Conservation (phyloP, 2,797 vertebrate species). For the Cephalopachus bancanus region DNA sequence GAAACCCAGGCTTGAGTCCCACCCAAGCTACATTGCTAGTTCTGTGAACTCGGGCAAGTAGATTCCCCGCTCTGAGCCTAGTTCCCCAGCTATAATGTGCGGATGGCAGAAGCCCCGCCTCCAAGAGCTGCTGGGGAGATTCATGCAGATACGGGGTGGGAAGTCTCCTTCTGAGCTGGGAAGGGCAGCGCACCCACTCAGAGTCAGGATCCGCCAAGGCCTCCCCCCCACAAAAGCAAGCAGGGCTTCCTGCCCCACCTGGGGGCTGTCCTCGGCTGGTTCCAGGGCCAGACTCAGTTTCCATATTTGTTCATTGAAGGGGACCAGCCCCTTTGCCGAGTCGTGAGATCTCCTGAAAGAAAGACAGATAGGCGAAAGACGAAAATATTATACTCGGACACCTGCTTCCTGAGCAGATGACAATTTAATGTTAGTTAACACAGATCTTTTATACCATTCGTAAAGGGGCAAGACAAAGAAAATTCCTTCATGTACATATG, state of each 20-base stretch:
- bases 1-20: background rate
- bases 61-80: background rate
- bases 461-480: too few relatives aligned
- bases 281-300: constrained; percentile 81
- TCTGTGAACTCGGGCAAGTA: background rate
- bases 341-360: too few relatives aligned
- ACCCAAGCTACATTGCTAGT: background rate
- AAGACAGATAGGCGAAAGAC: too few relatives aligned
- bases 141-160: background rate
- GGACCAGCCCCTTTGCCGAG: too few relatives aligned
- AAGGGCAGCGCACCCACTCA: background rate
- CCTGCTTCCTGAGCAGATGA: too few relatives aligned
- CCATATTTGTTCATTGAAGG: constrained; percentile 62
- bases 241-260: background rate
- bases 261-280: constrained; percentile 2
- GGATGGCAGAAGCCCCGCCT: background rate
- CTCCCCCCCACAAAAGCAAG: background rate
- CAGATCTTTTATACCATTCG: too few relatives aligned
- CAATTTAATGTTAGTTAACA: too few relatives aligned
- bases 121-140: background rate
- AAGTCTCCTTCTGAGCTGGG: background rate
- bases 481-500: too few relatives aligned
- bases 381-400: too few relatives aligned
- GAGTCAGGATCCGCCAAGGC: background rate
- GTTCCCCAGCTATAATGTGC: background rate